Base-by-base conservation (phyloP, 2,113 vertebrate genomes). In the Erpornis zantholeuca region DNA sequence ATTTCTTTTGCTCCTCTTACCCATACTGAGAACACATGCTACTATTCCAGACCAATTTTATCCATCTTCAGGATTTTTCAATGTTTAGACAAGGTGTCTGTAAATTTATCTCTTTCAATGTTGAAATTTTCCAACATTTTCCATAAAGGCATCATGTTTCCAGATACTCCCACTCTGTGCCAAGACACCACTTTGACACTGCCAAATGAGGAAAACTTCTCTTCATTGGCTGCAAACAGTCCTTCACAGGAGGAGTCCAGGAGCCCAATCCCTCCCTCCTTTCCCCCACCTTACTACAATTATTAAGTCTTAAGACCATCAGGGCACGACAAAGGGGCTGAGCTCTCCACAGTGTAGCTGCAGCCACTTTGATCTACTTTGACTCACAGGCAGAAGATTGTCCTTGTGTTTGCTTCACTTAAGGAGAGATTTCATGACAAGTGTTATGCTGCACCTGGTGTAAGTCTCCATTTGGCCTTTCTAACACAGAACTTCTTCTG, bases 51-150 rank as follows among this genome's bases (percentile, higher is more conserved):
- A 22, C 0, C 6, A 52, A 5, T 63, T 15, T 59, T 77, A 31
- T 1, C 15, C 33, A 20, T 45, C 31, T 49, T 82, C 29, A 31
- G 36, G 15, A 49, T 36, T 80, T 90, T 88, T 57, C 28, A 54
- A 9, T 1, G 0, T 14, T 14, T 86, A 38, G 31, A 50, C 7
- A 78, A 59, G 4, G 1, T 19, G 6, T 5, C 8, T 59, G 11
- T n/a, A 60, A n/a, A 49, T 90, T 60, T 66, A 18, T 3, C 13
- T 38, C 11, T 65, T 85, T 79, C 27, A 47, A 21, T 5, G 7
- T 29, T 38, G 47, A n/a, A 47, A 12, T 81, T 88, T 92, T 90
- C 33, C 24, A 38, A 2, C 7, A 20, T 9, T 53, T 2, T 42
- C 15, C 3, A 1, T 53, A 69, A 60, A 40, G 15, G 35, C 19